A percentile compares a stretch with the other conserved stretches of the same genome.
These are phyloP conservation scores for Caenorhabditis sinica DNA, from an alignment of 2,888 invertebrate genomes.

Conservation along the genomic window DNA sequence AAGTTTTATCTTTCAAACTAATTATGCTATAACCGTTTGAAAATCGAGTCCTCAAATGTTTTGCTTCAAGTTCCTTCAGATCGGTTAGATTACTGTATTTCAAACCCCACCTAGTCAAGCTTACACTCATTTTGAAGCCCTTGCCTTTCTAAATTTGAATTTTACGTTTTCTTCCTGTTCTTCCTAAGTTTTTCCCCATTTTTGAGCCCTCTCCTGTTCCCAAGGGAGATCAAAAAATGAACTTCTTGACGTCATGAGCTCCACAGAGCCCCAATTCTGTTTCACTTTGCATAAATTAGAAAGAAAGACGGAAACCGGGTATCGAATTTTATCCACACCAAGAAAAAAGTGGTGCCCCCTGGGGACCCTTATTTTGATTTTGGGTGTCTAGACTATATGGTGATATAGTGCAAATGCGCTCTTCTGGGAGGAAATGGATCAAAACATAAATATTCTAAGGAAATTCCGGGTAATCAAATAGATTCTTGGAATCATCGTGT, in stretches of 20 bases:
- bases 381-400: neutral
- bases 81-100: no score
- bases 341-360: no score
- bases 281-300: constrained; percentile 41
- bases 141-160: neutral
- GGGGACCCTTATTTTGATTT: neutral
- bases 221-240: neutral
- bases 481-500: neutral
- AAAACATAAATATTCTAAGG: neutral
- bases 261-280: neutral
- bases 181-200: no score
- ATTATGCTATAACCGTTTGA: no score
- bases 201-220: no score
- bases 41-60: no score
- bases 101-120: neutral
- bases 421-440: neutral
- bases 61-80: no score
- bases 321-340: constrained; percentile 36
- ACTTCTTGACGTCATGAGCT: neutral
- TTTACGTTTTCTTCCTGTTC: neutral
- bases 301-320: no score
- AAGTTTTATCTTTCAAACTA: no score
- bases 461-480: no score
- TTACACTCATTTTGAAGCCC: neutral
- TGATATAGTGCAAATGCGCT: neutral